phyloP scores from a whole-genome alignment of 1,140 invertebrate species.

The Drosophila sechellia region DNA sequence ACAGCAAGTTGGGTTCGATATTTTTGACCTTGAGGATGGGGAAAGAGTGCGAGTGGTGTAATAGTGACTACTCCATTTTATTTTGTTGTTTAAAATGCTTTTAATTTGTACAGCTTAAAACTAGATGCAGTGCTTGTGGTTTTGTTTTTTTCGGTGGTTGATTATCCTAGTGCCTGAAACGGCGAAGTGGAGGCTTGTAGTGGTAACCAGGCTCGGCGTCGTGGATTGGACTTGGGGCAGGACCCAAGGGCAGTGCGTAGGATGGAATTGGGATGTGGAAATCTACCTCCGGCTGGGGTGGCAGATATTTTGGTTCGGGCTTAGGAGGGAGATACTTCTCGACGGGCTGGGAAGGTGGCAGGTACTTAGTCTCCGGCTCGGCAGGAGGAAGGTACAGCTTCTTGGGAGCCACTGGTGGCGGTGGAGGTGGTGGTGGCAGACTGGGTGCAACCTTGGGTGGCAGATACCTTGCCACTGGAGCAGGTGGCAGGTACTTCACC shows the following conservation, averaged over 20 bases:
- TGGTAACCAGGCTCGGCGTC: conserved; percentile 44
- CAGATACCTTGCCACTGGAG: conserved; percentile 32
- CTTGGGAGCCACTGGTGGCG: conserved; percentile 42
- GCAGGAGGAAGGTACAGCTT: conserved; percentile 39
- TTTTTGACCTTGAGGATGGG: conserved; percentile 47
- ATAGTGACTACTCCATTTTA: conserved; percentile 1
- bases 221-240: conserved; percentile 19
- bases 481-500: conserved; percentile 47
- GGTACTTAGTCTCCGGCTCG: conserved; percentile 38
- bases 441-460: conserved; percentile 63
- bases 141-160: conserved; percentile 6
- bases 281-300: conserved; percentile 18
- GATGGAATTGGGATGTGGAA: conserved; percentile 70
- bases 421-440: conserved; percentile 63
- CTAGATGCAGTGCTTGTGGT: conserved; percentile 44
- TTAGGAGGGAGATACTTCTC: conserved; percentile 44
- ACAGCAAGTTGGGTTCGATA: conserved; percentile 49
- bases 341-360: conserved; percentile 50
- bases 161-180: conserved; percentile 53
- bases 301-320: conserved; percentile 25
- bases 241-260: conserved; percentile 61
- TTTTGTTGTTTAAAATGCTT: conserved; percentile 41
- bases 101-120: conserved; percentile 64
- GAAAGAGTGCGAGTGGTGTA: conserved; percentile 44
- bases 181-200: conserved; percentile 60